Base-by-base conservation (phyloP, 2,888 invertebrate species). In the Thymelicus lineola region DNA sequence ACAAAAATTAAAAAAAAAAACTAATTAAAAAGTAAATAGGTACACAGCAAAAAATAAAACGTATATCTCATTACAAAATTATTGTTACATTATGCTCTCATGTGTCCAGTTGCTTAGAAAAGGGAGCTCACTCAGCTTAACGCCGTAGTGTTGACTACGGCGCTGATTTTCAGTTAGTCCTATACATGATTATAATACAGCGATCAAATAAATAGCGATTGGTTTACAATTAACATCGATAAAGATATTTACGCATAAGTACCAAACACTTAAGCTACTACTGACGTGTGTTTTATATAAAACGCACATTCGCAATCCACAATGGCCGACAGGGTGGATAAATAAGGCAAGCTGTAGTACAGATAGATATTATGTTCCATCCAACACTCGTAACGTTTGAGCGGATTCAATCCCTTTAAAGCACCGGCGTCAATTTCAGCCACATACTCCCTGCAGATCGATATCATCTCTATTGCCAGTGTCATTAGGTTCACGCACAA, bases 331-430 rank as follows among this genome's bases (percentile, higher is more conserved):
- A 67, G 71, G 73, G 64, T 74, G 75, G 78, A 78, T 82, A 80
- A 82, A 82, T 81, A 82, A 76, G 79, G 76, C 74, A 76, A 74
- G 77, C 75, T 79, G 76, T 78, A 82, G 78, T 80, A 82, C 81
- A 61, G 68, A 58, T 58, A 80, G 80, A 85, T 80, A 85, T 86
- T 84, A 85, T 83, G 78, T 85, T 76, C 81, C 79, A 85, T 81
- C 84, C 84, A 79, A 85, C 81, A 83, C 82, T 82, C 83, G 82
- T 85, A 86, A 81, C 81, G 79, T 87, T 87, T 82, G 80, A 86
- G 86, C 81, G 82, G 81, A 86, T 86, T 84, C 83, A 88, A 89
- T 87, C 87, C 88, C 84, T 82, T 88, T 85, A 84, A 87, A 88
- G 84, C 61, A 86, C 83, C 79, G 78, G 82, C 83, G 82, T 86